Evolutionary conservation across 2,113 vertebrate genomes (phyloP), one percentile per base, ranked within the genome.

Genomic region (Myrmophylax atrothorax): DNA sequence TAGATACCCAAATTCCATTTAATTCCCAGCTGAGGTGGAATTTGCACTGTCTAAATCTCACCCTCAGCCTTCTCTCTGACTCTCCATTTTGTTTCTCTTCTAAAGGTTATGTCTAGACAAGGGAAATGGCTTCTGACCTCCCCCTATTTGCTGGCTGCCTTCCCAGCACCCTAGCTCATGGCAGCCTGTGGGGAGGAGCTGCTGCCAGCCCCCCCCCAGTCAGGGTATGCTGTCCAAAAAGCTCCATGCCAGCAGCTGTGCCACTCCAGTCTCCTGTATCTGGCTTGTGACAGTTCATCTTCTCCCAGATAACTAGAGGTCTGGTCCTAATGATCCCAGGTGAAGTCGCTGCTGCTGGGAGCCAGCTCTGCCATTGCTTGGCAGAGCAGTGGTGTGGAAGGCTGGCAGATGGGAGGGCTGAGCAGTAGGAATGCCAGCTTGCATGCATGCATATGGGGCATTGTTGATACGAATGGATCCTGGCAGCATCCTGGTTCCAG

Each of bases 1-100:
- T 89, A 94, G 89, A 89, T 90, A 90, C 93, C 93, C 53, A 96
- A 95, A 97, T 95, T 96, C 89, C 86, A 95, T 31, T 37, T 47
- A 87, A 77, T 24, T 96, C 93, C 80, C 77, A 68, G 86, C 11
- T 87, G 96, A 96, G 40, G 80, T 95, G 91, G 91, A 95, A 97
- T 97, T 97, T 97, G 73, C 94, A 92, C 77, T 95, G 91, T 81
- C 80, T 95, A 84, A 87, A 56, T 81, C 64, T 94, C 52, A 64
- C 38, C 47, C 29, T 75, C 64, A 40, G 49, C 47, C 29, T 95
- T 95, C 56, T 78, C 14, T 90, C 66, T 1, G 9, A 49, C 47
- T 93, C 80, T 88, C 79, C 93, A 90, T 96, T 90, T 94, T 90
- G 66, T 89, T 97, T 96, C 66, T 81, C n/a, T 87, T 95, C 88